Conservation (phyloP, 2,888 invertebrate genomes). For the Eristalis intricaria region DNA sequence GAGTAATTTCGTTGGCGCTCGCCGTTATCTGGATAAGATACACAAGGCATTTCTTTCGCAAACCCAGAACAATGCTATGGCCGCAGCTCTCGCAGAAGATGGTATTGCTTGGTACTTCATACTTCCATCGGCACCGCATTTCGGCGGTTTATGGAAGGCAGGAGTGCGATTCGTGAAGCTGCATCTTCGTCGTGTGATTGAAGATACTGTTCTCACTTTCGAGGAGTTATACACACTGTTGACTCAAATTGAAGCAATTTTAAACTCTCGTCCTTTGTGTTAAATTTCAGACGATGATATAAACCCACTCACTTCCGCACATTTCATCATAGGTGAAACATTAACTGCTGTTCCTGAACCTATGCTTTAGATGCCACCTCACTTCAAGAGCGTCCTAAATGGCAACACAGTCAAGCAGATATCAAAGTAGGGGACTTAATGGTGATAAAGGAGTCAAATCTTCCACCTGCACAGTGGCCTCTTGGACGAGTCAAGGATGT, state of each 20-base stretch:
- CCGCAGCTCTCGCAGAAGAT: neutral
- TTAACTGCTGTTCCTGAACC: neutral
- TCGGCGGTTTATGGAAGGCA: constrained; percentile 35
- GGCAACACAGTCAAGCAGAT: too few relatives aligned
- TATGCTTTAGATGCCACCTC: neutral
- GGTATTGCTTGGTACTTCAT: constrained; percentile 52
- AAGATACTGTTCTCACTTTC: constrained; percentile 12
- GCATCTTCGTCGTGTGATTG: constrained; percentile 31
- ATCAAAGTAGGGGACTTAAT: too few relatives aligned
- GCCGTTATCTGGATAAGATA: constrained; percentile 6
- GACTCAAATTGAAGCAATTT: constrained; percentile 20
- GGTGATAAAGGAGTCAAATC: too few relatives aligned
- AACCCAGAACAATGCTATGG: neutral
- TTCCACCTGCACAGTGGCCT: too few relatives aligned
- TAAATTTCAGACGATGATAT: neutral
- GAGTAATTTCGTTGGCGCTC: constrained; percentile 17
- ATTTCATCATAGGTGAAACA: neutral
- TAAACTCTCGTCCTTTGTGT: constrained; percentile 38
- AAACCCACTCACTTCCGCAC: neutral
- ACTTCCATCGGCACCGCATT: constrained; percentile 51
- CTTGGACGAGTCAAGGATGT: too few relatives aligned
- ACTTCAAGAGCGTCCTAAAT: neutral
- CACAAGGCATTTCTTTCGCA: neutral
- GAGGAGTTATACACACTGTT: constrained; percentile 43
- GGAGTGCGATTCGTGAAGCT: constrained; percentile 28